Evolutionary conservation across 2,888 invertebrate species (phyloP).

Genomic region (Artemia sp.): DNA sequence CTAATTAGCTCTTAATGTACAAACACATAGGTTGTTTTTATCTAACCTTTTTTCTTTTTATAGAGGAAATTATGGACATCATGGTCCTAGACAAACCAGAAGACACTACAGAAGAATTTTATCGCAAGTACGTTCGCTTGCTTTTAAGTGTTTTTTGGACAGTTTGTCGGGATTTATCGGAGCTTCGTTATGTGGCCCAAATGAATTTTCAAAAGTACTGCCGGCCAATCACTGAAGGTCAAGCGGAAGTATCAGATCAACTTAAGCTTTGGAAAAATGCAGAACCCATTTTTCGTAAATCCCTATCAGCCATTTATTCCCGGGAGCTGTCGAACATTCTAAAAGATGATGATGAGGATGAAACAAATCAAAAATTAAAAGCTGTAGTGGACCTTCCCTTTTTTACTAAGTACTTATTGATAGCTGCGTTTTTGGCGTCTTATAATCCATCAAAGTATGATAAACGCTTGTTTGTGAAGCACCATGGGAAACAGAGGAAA

Average conservation of each 20-base stretch:
- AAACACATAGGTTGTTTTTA: too few relatives aligned
- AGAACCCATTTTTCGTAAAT: conserved; percentile 51
- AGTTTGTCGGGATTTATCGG: conserved; percentile 66
- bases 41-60: conserved; percentile 23
- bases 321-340: conserved; percentile 28
- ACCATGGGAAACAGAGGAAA: conserved; percentile 25
- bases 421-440: conserved; percentile 79
- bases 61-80: conserved; percentile 35
- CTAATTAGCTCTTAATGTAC: too few relatives aligned
- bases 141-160: conserved; percentile 67
- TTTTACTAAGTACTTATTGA: conserved; percentile 71
- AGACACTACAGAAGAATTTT: conserved; percentile 37
- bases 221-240: conserved; percentile 52
- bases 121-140: conserved; percentile 58
- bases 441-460: conserved; percentile 79
- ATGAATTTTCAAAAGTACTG: conserved; percentile 51
- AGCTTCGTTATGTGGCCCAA: conserved; percentile 51
- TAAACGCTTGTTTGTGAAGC: conserved; percentile 63
- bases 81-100: conserved; percentile 30
- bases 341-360: not conserved
- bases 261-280: conserved; percentile 62
- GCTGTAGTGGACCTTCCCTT: conserved; percentile 45
- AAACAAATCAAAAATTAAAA: not conserved
- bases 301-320: conserved; percentile 58
- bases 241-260: conserved; percentile 45